Conservation (phyloP, 1,140 invertebrate genomes). For the Chymomyza costata region DNA sequence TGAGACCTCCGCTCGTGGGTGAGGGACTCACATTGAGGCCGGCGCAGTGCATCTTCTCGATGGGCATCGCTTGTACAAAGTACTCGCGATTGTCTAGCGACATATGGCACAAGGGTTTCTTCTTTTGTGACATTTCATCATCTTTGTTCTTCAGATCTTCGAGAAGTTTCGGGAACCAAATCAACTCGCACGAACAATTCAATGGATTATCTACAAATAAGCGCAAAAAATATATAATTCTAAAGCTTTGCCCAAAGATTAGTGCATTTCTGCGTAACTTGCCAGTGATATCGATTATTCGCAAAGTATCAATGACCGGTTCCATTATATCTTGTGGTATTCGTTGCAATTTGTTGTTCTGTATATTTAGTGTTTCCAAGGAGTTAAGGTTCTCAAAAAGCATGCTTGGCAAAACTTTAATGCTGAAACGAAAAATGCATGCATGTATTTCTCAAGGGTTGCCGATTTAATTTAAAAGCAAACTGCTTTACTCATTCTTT, state of each 20-base stretch:
- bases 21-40: slow-evolving; percentile 78
- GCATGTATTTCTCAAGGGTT: not conserved
- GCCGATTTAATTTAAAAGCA: not conserved
- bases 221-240: not conserved
- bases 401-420: slow-evolving; percentile 84
- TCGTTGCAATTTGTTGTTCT: slow-evolving; percentile 89
- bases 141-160: slow-evolving; percentile 84
- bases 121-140: slow-evolving; percentile 90
- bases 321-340: slow-evolving; percentile 92
- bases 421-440: slow-evolving; percentile 77
- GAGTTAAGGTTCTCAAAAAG: slow-evolving; percentile 92
- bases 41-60: slow-evolving; percentile 87
- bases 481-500: slow-evolving; percentile 87
- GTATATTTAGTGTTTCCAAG: slow-evolving; percentile 89
- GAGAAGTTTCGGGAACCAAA: slow-evolving; percentile 90
- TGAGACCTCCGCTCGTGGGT: slow-evolving; percentile 66
- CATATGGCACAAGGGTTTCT: slow-evolving; percentile 87
- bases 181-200: slow-evolving; percentile 89
- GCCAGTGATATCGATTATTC: slow-evolving; percentile 92
- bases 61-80: slow-evolving; percentile 85
- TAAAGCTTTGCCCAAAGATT: not conserved
- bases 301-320: slow-evolving; percentile 88
- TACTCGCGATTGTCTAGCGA: slow-evolving; percentile 86
- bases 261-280: slow-evolving; percentile 40
- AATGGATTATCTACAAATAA: slow-evolving; percentile 88